Percentiles rank a stretch among this genome's conserved stretches.
These are phyloP conservation scores for Sinohyriopsis cumingii DNA, from an alignment of 2,888 invertebrate genomes.

Conservation along the genomic window DNA sequence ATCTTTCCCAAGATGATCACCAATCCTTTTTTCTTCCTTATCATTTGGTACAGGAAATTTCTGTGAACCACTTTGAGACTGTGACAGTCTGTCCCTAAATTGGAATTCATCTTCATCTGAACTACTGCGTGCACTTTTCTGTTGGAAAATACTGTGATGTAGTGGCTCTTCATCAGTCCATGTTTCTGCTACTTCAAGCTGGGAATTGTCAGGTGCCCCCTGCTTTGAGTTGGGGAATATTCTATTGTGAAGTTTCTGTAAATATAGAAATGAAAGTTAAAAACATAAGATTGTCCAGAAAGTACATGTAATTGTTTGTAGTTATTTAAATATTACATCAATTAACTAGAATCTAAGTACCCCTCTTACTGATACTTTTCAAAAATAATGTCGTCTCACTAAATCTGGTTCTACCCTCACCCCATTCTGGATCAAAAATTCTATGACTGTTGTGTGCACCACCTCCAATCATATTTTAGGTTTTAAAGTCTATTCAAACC, in stretches of 20 bases:
- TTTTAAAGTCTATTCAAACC: too few species aligned
- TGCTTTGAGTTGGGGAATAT: conserved; percentile 15
- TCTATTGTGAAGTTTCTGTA: conserved; percentile 29
- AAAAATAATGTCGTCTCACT: too few species aligned
- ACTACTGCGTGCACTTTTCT: conserved; percentile 51
- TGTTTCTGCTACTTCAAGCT: conserved; percentile 21
- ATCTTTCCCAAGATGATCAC: conserved; percentile 8
- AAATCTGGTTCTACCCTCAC: too few species aligned
- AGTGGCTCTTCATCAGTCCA: conserved; percentile 32
- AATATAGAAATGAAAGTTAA: neutral
- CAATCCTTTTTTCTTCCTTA: conserved; percentile 12
- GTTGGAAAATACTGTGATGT: conserved; percentile 56
- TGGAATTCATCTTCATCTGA: conserved; percentile 51
- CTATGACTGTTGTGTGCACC: too few species aligned
- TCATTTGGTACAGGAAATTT: conserved; percentile 11
- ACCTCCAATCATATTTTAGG: too few species aligned
- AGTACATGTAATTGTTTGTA: too few species aligned
- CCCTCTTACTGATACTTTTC: too few species aligned
- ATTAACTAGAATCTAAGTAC: too few species aligned
- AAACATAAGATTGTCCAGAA: too few species aligned
- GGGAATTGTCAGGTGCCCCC: neutral
- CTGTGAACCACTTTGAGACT: conserved; percentile 18
- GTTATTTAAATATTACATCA: too few species aligned
- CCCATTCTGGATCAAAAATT: too few species aligned
- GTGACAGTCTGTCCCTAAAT: conserved; percentile 26